Base-by-base conservation (phyloP, 2,113 vertebrate species). In the Tetraodon nigroviridis region DNA sequence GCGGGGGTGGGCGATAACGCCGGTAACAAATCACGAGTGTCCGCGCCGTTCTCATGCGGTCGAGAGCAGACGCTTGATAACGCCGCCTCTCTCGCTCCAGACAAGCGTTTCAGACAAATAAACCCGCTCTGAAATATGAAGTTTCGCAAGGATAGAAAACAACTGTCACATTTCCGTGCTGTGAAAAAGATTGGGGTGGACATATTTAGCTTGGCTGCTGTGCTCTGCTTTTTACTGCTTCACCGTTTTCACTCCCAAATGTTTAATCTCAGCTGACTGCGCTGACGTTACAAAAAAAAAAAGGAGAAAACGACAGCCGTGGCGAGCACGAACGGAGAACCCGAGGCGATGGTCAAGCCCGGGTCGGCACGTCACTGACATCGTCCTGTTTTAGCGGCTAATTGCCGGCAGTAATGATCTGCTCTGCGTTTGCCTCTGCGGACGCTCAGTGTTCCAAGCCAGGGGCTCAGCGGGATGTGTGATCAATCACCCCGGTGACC, bases 371-470 rank as follows among this genome's bases (percentile, higher is more conserved):
- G 7, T 66, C 73, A 52, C 57, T 40, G 75, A 78, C 68, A 63
- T 55, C 69, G 85, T 84, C 84, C 82, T 81, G 82, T 84, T 82
- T 78, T n/a, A 53, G 76, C 55, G 42, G 76, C 56, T 81, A 81
- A 84, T 82, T 84, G 69, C 67, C 51, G 61, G 66, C 60, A 42
- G 73, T 76, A 78, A 81, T 85, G 70, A 69, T n/a, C 57, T 51
- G 44, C 32, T 37, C 55, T 64, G 45, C 16, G 40, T 16, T 81
- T 73, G 64, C 55, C 40, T 67, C 61, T 61, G 66, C 62, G 61
- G 64, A 62, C 44, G 65, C 71, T 80, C 74, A 73, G 53, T 45
- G 32, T 69, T 63, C 79, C 75, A 72, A 71, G 66, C 81, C 63
- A 17, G 20, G 55, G 64, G 57, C 55, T 50, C 14, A 48, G 44